phyloP scores from a whole-genome alignment of 1,140 invertebrate genomes.

The Samia ricini region DNA sequence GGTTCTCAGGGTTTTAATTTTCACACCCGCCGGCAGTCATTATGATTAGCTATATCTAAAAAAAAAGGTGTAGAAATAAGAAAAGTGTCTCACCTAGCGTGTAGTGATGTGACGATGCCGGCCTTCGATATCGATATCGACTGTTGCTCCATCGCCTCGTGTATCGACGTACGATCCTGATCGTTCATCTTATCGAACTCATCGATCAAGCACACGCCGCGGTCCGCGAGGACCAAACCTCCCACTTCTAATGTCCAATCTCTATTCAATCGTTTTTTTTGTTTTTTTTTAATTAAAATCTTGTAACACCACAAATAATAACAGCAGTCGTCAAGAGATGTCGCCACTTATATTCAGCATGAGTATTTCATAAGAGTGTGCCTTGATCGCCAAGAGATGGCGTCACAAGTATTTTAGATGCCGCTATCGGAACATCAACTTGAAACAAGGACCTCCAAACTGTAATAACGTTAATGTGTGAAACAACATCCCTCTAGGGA shows the following conservation, averaged over 20 bases:
- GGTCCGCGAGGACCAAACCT: constrained; percentile 97
- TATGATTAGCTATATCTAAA: not conserved
- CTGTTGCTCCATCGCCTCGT: constrained; percentile 99
- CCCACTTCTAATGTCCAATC: constrained; percentile 98
- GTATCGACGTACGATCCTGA: constrained; percentile 96
- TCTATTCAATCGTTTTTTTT: too few species aligned
- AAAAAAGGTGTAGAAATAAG: not conserved
- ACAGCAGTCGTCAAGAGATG: too few species aligned
- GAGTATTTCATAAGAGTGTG: too few species aligned
- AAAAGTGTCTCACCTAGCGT: constrained; percentile 80
- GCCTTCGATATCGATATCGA: constrained; percentile 99
- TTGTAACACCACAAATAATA: too few species aligned
- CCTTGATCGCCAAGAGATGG: too few species aligned
- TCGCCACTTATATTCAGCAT: too few species aligned
- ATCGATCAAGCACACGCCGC: constrained; percentile 99
- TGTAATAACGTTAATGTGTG: too few species aligned
- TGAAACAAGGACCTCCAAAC: too few species aligned
- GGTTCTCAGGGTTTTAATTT: not conserved
- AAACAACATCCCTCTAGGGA: too few species aligned
- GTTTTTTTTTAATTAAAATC: too few species aligned
- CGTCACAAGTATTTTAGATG: too few species aligned
- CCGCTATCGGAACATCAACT: too few species aligned
- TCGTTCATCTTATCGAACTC: constrained; percentile 99
- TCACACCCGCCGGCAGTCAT: not conserved
- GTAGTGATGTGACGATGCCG: constrained; percentile 97